Evolutionary conservation across 2,113 vertebrate species (phyloP).

Genomic region (Corythornis vintsioides): DNA sequence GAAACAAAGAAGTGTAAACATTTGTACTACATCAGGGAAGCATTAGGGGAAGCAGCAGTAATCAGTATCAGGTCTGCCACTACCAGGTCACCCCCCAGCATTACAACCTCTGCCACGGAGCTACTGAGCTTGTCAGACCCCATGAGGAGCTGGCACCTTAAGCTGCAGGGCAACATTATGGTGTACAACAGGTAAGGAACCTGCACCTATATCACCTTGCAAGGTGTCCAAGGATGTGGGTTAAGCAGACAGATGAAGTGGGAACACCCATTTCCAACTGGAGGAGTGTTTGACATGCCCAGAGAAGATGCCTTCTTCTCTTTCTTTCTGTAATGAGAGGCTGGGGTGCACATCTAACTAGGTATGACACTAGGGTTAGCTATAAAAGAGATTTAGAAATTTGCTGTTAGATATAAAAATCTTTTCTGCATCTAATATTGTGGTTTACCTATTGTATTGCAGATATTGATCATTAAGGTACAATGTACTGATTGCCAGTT

Average conservation of each 20-base stretch:
- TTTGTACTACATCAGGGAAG: background rate
- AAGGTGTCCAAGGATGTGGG: background rate
- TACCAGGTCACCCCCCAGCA: background rate
- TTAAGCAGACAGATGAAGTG: background rate
- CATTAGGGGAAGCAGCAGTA: background rate
- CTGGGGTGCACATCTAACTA: rapidly evolving
- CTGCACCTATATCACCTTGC: rapidly evolving
- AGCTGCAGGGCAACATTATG: rapidly evolving
- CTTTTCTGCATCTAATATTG: background rate
- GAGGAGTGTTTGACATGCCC: background rate
- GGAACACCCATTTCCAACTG: background rate
- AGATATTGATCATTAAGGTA: background rate
- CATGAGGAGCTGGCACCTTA: rapidly evolving
- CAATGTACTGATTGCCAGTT: background rate
- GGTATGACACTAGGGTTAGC: too few relatives aligned
- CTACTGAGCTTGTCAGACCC: background rate
- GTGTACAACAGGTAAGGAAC: background rate
- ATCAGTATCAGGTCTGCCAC: background rate
- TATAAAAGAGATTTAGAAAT: background rate
- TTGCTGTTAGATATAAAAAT: background rate
- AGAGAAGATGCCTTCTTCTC: background rate
- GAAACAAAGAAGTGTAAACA: background rate
- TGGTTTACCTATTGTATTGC: background rate
- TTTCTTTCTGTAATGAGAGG: background rate
- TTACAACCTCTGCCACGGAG: background rate